Evolutionary conservation across 1,140 invertebrate genomes (phyloP).

Genomic region (Arctopsyche grandis): DNA sequence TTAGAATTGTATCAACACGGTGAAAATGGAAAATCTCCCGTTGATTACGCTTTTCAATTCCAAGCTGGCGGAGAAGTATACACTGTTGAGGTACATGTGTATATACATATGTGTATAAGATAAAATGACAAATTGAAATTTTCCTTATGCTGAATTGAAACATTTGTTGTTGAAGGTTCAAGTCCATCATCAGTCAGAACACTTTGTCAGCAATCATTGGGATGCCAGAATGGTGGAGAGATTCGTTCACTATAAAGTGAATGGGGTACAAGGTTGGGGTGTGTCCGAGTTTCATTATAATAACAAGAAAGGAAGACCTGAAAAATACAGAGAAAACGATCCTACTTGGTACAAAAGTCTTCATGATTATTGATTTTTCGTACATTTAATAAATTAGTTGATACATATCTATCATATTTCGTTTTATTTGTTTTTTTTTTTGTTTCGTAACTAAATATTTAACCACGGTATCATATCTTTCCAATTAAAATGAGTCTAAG

Average conservation of each 20-base stretch:
- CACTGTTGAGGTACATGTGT: conserved; percentile 62
- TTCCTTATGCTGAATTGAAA: background rate
- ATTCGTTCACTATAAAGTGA: conserved; percentile 71
- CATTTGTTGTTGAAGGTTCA: conserved; percentile 59
- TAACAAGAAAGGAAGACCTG: conserved; percentile 63
- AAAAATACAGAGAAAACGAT: conserved; percentile 60
- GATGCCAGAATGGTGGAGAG: conserved; percentile 76
- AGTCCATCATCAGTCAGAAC: conserved; percentile 69
- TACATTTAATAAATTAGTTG: background rate
- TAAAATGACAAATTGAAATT: conserved; percentile 10
- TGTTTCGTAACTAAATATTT: background rate
- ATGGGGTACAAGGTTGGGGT: conserved; percentile 72
- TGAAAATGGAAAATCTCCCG: conserved; percentile 72
- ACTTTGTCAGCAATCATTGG: conserved; percentile 75
- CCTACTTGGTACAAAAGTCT: conserved; percentile 67
- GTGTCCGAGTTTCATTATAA: conserved; percentile 78
- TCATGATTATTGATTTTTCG: conserved; percentile 56
- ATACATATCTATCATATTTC: background rate
- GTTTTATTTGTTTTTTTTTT: no score
- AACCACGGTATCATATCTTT: no score
- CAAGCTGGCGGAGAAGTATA: conserved; percentile 67
- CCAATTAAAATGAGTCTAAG: no score
- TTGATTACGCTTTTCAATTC: conserved; percentile 72
- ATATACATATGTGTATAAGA: background rate
- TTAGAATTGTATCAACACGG: conserved; percentile 73